Evolutionary conservation across 1,140 invertebrate species (phyloP).

Genomic region (Drosophila melanogaster): Release_6_plus_ISO1_MT NT_033779.5:5972501-5973000

Average conservation of each 20-base stretch:
- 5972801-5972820: conserved; percentile 37
- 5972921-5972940: conserved; percentile 57
- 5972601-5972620: not conserved
- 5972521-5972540: conserved; percentile 21
- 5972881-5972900: conserved; percentile 53
- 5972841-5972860: conserved; percentile 25
- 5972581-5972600: not conserved
- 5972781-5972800: conserved; percentile 60
- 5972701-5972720: conserved; percentile 74
- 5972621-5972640: conserved; percentile 2
- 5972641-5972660: conserved; percentile 57
- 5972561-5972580: conserved; percentile 9
- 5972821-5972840: conserved; percentile 17
- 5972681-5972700: conserved; percentile 44
- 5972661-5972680: conserved; percentile 28
- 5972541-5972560: conserved; percentile 10
- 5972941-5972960: conserved; percentile 60
- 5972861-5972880: conserved; percentile 52
- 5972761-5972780: conserved; percentile 59
- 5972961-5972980: conserved; percentile 75
- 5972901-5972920: conserved; percentile 47
- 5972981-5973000: conserved; percentile 62
- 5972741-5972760: conserved; percentile 75
- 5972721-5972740: conserved; percentile 78
- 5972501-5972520: conserved; percentile 3